These are phyloP conservation scores for Apotomis turbidana DNA, from an alignment of 2,888 invertebrate species.

Conservation along the genomic window DNA sequence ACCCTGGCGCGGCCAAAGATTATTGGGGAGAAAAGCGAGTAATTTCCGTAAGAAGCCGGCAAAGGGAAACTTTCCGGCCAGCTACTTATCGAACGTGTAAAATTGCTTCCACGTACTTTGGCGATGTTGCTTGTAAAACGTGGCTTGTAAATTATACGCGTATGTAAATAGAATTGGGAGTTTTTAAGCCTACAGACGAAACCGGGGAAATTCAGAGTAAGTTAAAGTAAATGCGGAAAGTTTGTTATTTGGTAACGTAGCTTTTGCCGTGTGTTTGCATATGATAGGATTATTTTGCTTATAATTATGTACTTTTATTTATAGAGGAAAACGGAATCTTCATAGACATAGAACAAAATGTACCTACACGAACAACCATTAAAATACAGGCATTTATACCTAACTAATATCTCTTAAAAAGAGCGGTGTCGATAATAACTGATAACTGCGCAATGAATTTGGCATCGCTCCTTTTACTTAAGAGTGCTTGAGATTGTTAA, in stretches of 20 bases:
- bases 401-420: too few species aligned
- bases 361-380: too few species aligned
- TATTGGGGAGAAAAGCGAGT: constrained; percentile 20
- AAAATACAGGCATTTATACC: too few species aligned
- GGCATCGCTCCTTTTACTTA: too few species aligned
- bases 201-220: background rate
- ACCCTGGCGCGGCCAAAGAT: constrained; percentile 10
- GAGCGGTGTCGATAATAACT: too few species aligned
- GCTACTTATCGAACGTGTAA: constrained; percentile 23
- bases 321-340: too few species aligned
- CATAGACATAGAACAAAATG: too few species aligned
- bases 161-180: constrained; percentile 4
- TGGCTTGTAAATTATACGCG: constrained; percentile 10
- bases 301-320: too few species aligned
- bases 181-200: background rate
- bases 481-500: too few species aligned
- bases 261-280: too few species aligned
- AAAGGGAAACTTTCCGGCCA: constrained; percentile 19
- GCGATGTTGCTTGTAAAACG: background rate
- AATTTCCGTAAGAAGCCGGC: constrained; percentile 22
- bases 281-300: too few species aligned
- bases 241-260: background rate
- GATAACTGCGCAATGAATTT: too few species aligned
- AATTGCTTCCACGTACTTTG: constrained; percentile 19
- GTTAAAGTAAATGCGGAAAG: constrained; percentile 14